Evolutionary conservation across 2,113 vertebrate genomes (phyloP), one percentile per base, ranked within the genome.

Genomic region (Trematocara variabile): DNA sequence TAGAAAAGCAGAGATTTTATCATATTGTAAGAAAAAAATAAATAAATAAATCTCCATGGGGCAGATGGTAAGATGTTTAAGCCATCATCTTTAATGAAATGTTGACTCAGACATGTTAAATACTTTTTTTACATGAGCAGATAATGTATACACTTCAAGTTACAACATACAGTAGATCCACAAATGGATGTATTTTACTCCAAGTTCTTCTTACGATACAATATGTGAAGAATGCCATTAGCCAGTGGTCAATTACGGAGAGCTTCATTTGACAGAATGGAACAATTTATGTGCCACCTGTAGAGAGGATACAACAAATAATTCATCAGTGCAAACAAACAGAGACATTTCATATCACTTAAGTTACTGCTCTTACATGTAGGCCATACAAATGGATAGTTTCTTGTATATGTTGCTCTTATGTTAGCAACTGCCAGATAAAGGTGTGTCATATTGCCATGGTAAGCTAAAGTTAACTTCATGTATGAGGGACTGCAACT

Each of bases 211-310:
- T 85, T 25, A 39, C 70, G 60, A 65, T 46, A 79, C 37, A 28
- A 55, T 54, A 56, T 75, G 34, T 88, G 81, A 88, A 87, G 83
- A 86, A 91, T 77, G 60, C 46, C 78, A 63, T 83, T 55, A 83
- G 79, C 44, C 84, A 70, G 14, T 6, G 7, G 54, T 86, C 77
- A 50, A 30, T 25, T 54, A 14, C 37, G 13, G 8, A 58, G 30
- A 56, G 79, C 80, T 91, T 96, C 84, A 97, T 94, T 97, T 97
- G 39, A 96, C 83, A 3, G 95, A 94, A 86, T 96, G 93, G 87
- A 97, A 97, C n/a, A 96, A 86, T 87, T 96, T 96, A 89, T 96
- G 95, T 7, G 96, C 54, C 93, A 97, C 96, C 96, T 97, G 52
- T 12, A 87, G 33, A 90, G 34, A 60, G 1, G 22, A 91, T 5